These are phyloP conservation scores for Tribolium madens DNA, from an alignment of 1,140 invertebrate species.

Conservation along the genomic window DNA sequence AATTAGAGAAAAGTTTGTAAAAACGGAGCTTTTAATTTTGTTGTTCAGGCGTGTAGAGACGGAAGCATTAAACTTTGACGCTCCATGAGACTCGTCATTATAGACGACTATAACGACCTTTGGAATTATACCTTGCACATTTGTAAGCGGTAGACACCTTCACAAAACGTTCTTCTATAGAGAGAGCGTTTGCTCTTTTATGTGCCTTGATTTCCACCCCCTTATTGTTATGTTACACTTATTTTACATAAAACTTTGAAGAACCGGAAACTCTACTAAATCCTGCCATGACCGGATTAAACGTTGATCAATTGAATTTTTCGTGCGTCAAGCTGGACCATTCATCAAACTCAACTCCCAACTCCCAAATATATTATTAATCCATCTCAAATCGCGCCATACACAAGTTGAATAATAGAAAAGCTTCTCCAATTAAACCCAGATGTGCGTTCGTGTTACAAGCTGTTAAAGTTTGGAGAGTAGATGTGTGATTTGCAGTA, in stretches of 20 bases:
- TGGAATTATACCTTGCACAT: slow-evolving; percentile 40
- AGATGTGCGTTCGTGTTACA: slow-evolving; percentile 6
- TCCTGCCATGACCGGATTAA: no score
- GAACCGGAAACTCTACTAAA: not conserved
- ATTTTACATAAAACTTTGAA: no score
- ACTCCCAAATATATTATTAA: slow-evolving; percentile 21
- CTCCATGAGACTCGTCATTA: slow-evolving; percentile 50
- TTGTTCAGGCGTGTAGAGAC: slow-evolving; percentile 46
- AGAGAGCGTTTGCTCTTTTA: slow-evolving; percentile 47
- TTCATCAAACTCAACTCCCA: slow-evolving; percentile 24
- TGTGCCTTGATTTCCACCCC: slow-evolving; percentile 45
- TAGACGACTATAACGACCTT: slow-evolving; percentile 50
- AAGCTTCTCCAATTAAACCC: slow-evolving; percentile 15
- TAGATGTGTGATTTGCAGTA: slow-evolving; percentile 8
- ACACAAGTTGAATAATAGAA: slow-evolving; percentile 21
- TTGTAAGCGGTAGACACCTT: slow-evolving; percentile 50
- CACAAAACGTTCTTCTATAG: slow-evolving; percentile 38
- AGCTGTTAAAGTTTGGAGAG: slow-evolving; percentile 7
- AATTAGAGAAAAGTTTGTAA: slow-evolving; percentile 4
- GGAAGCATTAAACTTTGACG: slow-evolving; percentile 51
- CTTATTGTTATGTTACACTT: slow-evolving; percentile 46
- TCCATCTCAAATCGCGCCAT: slow-evolving; percentile 7
- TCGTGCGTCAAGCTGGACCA: slow-evolving; percentile 3
- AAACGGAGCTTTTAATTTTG: slow-evolving; percentile 46
- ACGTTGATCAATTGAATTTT: slow-evolving; percentile 8